Evolutionary conservation across 2,797 vertebrate species (phyloP).

Genomic region (Arnoldichthys spilopterus): DNA sequence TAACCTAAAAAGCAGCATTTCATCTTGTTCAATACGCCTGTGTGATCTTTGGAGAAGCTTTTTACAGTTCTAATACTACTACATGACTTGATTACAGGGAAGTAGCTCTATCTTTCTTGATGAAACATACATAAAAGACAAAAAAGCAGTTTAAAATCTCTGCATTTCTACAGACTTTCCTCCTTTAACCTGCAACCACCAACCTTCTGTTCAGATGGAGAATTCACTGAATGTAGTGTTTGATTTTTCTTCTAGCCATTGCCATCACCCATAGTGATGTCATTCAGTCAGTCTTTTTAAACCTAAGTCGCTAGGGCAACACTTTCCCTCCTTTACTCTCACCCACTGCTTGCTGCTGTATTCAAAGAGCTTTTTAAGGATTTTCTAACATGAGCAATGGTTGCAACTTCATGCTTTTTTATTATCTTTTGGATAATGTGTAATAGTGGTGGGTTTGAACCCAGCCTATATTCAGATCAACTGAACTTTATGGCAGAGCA

Average conservation of each 20-base stretch:
- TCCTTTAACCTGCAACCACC: neutral
- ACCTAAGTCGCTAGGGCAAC: slow-evolving; percentile 22
- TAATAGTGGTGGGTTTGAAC: neutral
- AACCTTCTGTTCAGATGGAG: neutral
- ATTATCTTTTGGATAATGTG: neutral
- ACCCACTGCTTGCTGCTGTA: slow-evolving; percentile 7
- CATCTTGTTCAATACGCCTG: too few relatives aligned
- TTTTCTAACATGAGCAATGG: slow-evolving; percentile 2
- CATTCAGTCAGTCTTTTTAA: neutral
- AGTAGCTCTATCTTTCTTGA: too few relatives aligned
- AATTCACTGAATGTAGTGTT: neutral
- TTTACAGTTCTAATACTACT: too few relatives aligned
- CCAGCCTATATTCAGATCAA: neutral
- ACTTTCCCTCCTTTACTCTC: slow-evolving; percentile 1
- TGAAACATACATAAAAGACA: neutral
- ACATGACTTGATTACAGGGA: too few relatives aligned
- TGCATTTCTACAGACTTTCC: neutral
- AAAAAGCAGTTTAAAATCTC: neutral
- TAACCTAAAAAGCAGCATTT: too few relatives aligned
- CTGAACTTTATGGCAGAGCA: neutral
- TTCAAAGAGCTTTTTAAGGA: slow-evolving; percentile 15
- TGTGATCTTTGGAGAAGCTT: too few relatives aligned
- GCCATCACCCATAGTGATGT: slow-evolving; percentile 22
- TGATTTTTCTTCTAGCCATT: neutral
- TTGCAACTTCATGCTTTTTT: neutral